Evolutionary conservation across 2,888 invertebrate genomes (phyloP).

Genomic region (Tortrix viridana): DNA sequence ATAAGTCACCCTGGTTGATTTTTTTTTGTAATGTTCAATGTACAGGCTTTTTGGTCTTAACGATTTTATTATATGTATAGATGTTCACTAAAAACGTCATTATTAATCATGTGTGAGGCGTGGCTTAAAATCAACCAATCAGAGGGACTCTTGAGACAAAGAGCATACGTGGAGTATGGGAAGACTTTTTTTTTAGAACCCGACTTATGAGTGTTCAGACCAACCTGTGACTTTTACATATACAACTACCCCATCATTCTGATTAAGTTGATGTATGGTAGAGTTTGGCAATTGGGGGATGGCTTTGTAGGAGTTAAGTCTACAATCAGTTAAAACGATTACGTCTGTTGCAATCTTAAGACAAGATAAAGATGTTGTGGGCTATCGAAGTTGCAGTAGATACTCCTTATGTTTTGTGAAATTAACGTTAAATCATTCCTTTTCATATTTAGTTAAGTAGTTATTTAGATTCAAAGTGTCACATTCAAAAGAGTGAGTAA

Average conservation of each 20-base stretch:
- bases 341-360: neutral
- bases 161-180: too few species aligned
- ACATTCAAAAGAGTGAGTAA: neutral
- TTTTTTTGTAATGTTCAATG: too few species aligned
- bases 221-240: too few species aligned
- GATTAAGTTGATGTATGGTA: conserved; percentile 1
- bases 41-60: too few species aligned
- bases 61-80: too few species aligned
- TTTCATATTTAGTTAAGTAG: neutral
- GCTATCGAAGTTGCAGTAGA: conserved; percentile 5
- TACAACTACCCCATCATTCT: conserved; percentile 10
- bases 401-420: conserved; percentile 7
- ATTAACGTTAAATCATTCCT: conserved; percentile 5
- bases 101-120: too few species aligned
- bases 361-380: neutral
- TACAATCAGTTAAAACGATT: conserved; percentile 7
- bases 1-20: too few species aligned
- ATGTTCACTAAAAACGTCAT: too few species aligned
- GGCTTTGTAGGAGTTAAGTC: neutral
- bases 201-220: too few species aligned
- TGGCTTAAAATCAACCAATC: too few species aligned
- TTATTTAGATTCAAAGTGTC: neutral
- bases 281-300: neutral
- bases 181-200: too few species aligned
- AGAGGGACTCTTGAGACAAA: too few species aligned